phyloP scores from a whole-genome alignment of 2,113 vertebrate species.

The Calyptommatus sinebrachiatus region DNA sequence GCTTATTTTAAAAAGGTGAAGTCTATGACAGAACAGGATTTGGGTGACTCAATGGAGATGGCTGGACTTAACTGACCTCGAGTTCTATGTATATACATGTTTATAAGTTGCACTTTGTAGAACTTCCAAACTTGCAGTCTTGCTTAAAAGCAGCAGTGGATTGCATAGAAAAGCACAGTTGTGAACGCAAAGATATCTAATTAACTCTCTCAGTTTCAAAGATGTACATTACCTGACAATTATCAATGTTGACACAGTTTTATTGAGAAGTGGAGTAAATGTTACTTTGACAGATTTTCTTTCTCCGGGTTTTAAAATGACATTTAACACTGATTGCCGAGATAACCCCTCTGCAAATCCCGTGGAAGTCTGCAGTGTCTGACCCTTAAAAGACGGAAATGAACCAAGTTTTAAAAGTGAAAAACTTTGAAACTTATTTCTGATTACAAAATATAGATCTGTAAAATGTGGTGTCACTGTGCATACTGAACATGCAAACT shows the following conservation, averaged over 20 bases:
- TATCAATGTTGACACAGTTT: conserved; percentile 90
- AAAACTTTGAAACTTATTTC: neutral
- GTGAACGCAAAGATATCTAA: neutral
- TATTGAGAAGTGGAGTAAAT: conserved; percentile 88
- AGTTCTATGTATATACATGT: neutral
- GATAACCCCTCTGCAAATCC: conserved; percentile 81
- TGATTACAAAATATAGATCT: neutral
- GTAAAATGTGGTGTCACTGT: neutral
- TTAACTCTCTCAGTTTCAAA: neutral
- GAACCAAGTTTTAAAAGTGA: neutral
- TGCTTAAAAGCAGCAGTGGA: neutral
- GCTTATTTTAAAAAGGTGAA: neutral
- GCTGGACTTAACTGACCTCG: neutral
- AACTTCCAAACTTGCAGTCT: neutral
- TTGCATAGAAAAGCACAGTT: neutral
- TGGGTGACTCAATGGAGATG: neutral
- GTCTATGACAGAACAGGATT: neutral
- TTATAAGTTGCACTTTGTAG: neutral
- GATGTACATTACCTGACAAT: conserved; percentile 87
- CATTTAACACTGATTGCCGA: conserved; percentile 82
- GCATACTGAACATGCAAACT: neutral
- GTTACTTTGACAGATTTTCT: conserved; percentile 84
- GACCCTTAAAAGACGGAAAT: conserved; percentile 71
- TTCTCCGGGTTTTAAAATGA: conserved; percentile 90
- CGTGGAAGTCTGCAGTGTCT: conserved; percentile 75